Conservation (phyloP, 2,888 invertebrate genomes). For the Spodoptera exigua region DNA sequence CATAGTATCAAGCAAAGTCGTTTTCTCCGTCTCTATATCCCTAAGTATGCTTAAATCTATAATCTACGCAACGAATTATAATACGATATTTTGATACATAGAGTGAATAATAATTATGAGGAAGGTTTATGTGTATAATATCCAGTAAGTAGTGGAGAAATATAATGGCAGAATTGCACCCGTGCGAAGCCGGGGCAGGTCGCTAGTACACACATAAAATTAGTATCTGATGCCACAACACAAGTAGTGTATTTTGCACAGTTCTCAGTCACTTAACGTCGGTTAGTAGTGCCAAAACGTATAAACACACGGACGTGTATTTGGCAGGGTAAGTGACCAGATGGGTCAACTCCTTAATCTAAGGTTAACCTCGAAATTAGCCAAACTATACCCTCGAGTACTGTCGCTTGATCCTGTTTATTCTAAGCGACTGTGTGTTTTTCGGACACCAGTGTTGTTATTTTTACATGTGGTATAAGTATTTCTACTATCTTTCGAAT, state of each 20-base stretch:
- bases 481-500: not conserved
- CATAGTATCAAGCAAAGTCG: no score
- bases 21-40: no score
- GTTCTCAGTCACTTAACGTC: slow-evolving; percentile 27
- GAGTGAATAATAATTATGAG: no score
- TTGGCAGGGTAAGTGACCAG: slow-evolving; percentile 47
- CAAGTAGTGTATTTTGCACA: slow-evolving; percentile 17
- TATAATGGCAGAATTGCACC: no score
- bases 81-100: no score
- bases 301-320: slow-evolving; percentile 37
- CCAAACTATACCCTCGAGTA: slow-evolving; percentile 44
- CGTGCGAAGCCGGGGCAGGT: no score
- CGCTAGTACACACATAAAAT: slow-evolving; percentile 26
- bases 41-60: no score
- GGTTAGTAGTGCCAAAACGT: slow-evolving; percentile 53
- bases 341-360: slow-evolving; percentile 45
- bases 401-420: slow-evolving; percentile 34
- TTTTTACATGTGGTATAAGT: not conserved
- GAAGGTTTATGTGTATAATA: no score
- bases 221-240: slow-evolving; percentile 47
- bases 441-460: not conserved
- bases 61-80: no score
- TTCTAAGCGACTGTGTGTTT: slow-evolving; percentile 30
- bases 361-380: slow-evolving; percentile 53
- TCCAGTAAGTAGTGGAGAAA: no score